A percentile compares a stretch with the other conserved stretches of the same genome.
Evolutionary conservation across 2,888 invertebrate genomes (phyloP).

Genomic region (Dioctria linearis): DNA sequence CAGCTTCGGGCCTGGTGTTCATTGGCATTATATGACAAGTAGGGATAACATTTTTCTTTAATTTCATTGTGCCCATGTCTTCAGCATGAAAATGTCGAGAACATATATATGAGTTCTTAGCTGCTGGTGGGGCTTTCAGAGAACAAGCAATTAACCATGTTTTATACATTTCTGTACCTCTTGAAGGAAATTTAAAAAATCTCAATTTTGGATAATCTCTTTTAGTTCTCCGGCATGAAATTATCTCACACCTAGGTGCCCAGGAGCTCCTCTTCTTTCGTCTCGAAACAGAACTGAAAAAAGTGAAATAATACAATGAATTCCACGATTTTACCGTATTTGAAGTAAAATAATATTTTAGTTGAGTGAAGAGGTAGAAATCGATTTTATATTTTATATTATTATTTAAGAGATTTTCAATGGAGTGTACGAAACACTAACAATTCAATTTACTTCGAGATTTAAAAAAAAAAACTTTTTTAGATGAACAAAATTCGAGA

Average conservation of each 20-base stretch:
- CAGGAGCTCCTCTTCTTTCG: neutral
- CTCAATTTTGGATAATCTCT: constrained; percentile 10
- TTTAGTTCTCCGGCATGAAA: neutral
- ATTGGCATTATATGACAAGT: neutral
- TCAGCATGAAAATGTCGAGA: neutral
- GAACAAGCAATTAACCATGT: neutral
- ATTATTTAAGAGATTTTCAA: no score
- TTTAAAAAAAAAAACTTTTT: no score
- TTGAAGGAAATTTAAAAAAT: constrained; percentile 5
- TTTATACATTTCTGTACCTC: neutral
- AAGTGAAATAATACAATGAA: constrained; percentile 13
- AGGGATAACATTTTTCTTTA: constrained; percentile 12
- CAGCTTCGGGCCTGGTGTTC: no score
- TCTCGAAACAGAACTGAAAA: constrained; percentile 1
- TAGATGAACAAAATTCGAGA: no score
- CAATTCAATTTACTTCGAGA: no score
- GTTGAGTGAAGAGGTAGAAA: neutral
- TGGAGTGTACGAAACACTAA: no score
- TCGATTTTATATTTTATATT: no score
- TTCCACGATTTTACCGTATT: neutral
- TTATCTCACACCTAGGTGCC: neutral
- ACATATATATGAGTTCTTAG: neutral
- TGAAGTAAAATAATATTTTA: neutral
- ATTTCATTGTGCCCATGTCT: neutral
- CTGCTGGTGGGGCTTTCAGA: neutral